Evolutionary conservation across 2,797 vertebrate species (phyloP).

Genomic region (Esox masquinongy): DNA sequence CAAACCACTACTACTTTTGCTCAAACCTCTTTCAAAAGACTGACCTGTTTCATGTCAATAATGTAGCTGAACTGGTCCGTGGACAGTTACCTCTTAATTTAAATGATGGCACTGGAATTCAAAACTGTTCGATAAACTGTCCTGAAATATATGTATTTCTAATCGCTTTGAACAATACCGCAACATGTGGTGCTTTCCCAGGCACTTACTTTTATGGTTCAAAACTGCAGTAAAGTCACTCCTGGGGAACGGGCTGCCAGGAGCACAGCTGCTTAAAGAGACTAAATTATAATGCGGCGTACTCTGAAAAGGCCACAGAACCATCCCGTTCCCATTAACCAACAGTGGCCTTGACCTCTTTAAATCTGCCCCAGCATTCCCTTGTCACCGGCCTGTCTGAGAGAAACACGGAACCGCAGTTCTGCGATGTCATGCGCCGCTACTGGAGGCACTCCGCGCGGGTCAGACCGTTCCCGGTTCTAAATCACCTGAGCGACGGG

Average conservation of each 20-base stretch:
- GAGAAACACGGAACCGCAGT: constrained; percentile 28
- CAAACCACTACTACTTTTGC: background rate
- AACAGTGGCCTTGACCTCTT: constrained; percentile 56
- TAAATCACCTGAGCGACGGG: constrained; percentile 71
- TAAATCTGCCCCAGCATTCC: constrained; percentile 65
- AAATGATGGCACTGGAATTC: background rate
- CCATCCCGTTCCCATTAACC: constrained; percentile 65
- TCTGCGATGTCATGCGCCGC: background rate
- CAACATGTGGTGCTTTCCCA: constrained; percentile 24
- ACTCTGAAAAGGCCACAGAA: constrained; percentile 37
- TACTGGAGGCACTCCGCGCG: constrained; percentile 50
- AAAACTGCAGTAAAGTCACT: constrained; percentile 18
- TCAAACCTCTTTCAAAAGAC: background rate
- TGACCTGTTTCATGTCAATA: background rate
- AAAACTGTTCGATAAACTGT: background rate
- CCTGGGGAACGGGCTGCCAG: constrained; percentile 19
- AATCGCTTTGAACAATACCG: constrained; percentile 19
- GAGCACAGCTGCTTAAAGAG: constrained; percentile 25
- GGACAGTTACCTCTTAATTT: background rate
- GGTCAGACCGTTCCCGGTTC: constrained; percentile 70
- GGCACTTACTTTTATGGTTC: constrained; percentile 21
- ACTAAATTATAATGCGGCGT: constrained; percentile 26
- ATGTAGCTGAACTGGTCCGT: background rate
- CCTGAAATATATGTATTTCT: background rate
- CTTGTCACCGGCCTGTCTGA: constrained; percentile 67